Evolutionary conservation across 2,888 invertebrate species (phyloP).

Genomic region (Nezara viridula): DNA sequence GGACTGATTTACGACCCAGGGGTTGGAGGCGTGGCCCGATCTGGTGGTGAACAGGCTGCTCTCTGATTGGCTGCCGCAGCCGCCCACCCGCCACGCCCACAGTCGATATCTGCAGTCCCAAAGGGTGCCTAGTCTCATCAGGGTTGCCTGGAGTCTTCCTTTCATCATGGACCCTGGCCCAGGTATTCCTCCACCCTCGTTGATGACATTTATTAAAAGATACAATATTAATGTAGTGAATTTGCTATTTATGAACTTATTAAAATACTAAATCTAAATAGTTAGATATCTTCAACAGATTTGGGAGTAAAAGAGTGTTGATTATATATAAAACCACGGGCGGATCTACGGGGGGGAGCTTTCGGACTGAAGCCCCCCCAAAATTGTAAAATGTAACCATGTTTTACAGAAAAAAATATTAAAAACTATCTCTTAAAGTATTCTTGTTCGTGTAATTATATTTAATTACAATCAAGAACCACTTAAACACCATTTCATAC

Average conservation of each 20-base stretch:
- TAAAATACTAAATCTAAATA: neutral
- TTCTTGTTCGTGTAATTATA: no score
- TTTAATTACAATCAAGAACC: no score
- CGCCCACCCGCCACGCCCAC: constrained; percentile 36
- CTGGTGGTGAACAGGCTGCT: neutral
- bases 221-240: neutral
- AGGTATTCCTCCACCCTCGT: neutral
- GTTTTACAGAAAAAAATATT: no score
- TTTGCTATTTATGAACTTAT: neutral
- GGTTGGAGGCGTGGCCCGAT: neutral
- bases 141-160: neutral
- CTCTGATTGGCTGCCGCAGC: neutral
- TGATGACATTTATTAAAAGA: neutral
- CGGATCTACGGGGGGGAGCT: no score
- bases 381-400: no score
- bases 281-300: no score
- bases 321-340: no score
- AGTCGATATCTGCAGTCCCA: neutral
- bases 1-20: constrained; percentile 31
- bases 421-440: no score
- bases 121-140: neutral
- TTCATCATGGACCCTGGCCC: neutral
- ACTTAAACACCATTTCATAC: no score
- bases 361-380: no score
- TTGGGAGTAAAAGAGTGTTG: no score